phyloP scores from a whole-genome alignment of 2,888 invertebrate genomes.

The Mythimna ferrago region DNA sequence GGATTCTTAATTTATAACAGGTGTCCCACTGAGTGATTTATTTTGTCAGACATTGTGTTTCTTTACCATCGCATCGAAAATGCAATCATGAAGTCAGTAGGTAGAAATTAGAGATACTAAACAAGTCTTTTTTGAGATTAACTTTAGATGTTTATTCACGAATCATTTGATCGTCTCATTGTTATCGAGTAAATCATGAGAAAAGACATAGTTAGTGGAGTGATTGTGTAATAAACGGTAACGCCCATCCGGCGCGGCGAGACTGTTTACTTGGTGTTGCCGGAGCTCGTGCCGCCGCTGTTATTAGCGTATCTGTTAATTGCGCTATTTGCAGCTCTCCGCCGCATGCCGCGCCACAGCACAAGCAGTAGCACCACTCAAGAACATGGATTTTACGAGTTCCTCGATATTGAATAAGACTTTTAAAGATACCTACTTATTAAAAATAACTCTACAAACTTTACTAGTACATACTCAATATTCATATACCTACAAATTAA shows the following conservation, averaged over 20 bases:
- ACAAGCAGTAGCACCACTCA: conserved; percentile 29
- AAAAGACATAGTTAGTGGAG: conserved; percentile 33
- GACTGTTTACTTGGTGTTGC: conserved; percentile 36
- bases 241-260: conserved; percentile 35
- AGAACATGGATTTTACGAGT: neutral
- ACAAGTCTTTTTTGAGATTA: conserved; percentile 4
- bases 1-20: conserved; percentile 33
- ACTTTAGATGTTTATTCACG: neutral
- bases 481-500: neutral
- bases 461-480: too few species aligned
- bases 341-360: conserved; percentile 31
- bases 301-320: conserved; percentile 75
- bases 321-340: conserved; percentile 68
- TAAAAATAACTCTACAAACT: too few species aligned
- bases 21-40: conserved; percentile 47
- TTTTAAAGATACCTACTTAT: too few species aligned
- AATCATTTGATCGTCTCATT: conserved; percentile 36
- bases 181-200: conserved; percentile 48
- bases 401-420: too few species aligned
- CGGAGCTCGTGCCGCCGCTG: conserved; percentile 65
- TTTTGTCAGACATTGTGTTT: conserved; percentile 31
- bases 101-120: conserved; percentile 14
- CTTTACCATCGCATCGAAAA: conserved; percentile 7
- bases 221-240: conserved; percentile 42
- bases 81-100: neutral